Conservation (phyloP, 2,113 vertebrate species). For the Lamprologus ornatipinnis region DNA sequence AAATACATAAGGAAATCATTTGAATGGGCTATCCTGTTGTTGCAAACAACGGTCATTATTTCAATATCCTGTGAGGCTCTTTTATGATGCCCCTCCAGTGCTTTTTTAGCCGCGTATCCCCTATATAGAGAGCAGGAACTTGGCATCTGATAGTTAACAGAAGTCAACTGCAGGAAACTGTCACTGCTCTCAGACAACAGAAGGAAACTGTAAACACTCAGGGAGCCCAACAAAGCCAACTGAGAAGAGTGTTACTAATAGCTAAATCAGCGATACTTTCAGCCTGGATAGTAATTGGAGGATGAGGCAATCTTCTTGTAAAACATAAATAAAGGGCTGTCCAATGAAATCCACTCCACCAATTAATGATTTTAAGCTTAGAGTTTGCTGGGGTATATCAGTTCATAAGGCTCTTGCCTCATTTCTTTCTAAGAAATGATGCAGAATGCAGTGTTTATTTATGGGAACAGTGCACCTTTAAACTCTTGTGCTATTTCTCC, state of each 20-base stretch:
- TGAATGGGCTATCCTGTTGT: constrained; percentile 45
- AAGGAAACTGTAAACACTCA: constrained; percentile 42
- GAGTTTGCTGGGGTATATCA: not conserved
- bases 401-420: constrained; percentile 3
- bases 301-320: constrained; percentile 34
- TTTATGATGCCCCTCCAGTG: constrained; percentile 45
- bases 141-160: constrained; percentile 33
- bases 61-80: constrained; percentile 58
- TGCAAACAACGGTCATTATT: constrained; percentile 58
- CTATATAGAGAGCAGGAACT: constrained; percentile 7
- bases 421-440: not conserved
- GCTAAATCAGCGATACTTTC: constrained; percentile 13
- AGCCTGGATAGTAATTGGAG: constrained; percentile 16
- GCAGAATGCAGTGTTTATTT: constrained; percentile 3
- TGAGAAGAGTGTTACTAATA: not conserved
- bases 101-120: constrained; percentile 18
- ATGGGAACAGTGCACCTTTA: constrained; percentile 10
- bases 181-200: constrained; percentile 12
- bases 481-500: not conserved
- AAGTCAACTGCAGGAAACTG: constrained; percentile 18
- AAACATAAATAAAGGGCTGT: constrained; percentile 39
- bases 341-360: constrained; percentile 17
- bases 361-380: constrained; percentile 30
- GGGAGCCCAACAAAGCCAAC: constrained; percentile 14
- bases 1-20: constrained; percentile 65